These are phyloP conservation scores for Drosophila pallidifrons DNA, from an alignment of 1,140 invertebrate species.

Conservation along the genomic window DNA sequence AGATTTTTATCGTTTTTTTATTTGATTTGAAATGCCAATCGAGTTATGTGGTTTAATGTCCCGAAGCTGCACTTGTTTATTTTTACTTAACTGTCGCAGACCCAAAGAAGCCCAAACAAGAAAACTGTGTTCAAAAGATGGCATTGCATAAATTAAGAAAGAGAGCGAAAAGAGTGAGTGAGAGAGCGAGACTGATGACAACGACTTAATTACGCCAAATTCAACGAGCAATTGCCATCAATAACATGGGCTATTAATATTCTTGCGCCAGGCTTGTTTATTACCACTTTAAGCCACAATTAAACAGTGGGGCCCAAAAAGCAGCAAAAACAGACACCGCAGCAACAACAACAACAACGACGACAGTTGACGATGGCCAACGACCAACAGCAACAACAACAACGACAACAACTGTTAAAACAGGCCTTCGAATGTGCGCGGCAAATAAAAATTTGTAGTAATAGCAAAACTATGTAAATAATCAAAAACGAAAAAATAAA, in stretches of 20 bases:
- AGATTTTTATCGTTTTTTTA: slow-evolving; percentile 4
- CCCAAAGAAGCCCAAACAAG: slow-evolving; percentile 4
- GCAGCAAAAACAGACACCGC: slow-evolving; percentile 43
- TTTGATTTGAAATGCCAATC: neutral
- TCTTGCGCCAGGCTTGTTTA: slow-evolving; percentile 78
- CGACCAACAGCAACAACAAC: slow-evolving; percentile 22
- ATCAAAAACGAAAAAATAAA: slow-evolving; percentile 44
- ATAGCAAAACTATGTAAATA: slow-evolving; percentile 84
- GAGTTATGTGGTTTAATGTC: slow-evolving; percentile 1
- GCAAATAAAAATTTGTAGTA: slow-evolving; percentile 84
- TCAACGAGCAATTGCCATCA: slow-evolving; percentile 84
- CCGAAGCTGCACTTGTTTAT: slow-evolving; percentile 13
- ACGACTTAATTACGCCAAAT: slow-evolving; percentile 84
- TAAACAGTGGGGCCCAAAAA: slow-evolving; percentile 60
- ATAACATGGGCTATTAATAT: slow-evolving; percentile 84
- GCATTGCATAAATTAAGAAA: slow-evolving; percentile 56
- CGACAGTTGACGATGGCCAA: slow-evolving; percentile 64
- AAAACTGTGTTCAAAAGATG: slow-evolving; percentile 48
- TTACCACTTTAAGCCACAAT: slow-evolving; percentile 80
- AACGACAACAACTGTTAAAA: slow-evolving; percentile 30
- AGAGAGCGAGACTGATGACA: slow-evolving; percentile 68
- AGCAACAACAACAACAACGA: neutral
- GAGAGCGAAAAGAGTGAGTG: slow-evolving; percentile 25
- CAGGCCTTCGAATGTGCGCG: slow-evolving; percentile 45
- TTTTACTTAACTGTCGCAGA: slow-evolving; percentile 17